Evolutionary conservation across 2,113 vertebrate genomes (phyloP).

Genomic region (Neodon shergylaensis): DNA sequence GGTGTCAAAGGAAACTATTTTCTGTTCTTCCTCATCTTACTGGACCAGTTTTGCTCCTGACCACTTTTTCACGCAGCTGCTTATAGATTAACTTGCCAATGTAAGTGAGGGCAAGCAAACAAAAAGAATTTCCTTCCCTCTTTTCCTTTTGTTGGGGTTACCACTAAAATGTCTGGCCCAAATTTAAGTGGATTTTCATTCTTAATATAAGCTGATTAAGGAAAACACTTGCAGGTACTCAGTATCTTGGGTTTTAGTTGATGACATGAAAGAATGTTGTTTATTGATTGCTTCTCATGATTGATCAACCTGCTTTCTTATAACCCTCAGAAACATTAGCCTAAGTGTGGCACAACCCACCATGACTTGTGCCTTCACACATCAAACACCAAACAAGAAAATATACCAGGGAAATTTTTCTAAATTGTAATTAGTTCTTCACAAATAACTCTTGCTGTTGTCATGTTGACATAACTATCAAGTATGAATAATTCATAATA

Average conservation of each 20-base stretch:
- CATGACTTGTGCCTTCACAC: not conserved
- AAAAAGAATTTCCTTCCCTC: not conserved
- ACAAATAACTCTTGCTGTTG: not conserved
- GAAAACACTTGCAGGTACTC: not conserved
- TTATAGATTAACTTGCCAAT: not conserved
- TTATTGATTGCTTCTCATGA: not conserved
- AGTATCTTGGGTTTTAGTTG: not conserved
- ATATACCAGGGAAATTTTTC: not conserved
- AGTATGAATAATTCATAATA: too few relatives aligned
- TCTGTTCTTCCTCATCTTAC: too few relatives aligned
- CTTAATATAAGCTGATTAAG: not conserved
- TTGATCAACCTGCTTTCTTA: not conserved
- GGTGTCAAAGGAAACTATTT: too few relatives aligned
- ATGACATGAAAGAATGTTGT: not conserved
- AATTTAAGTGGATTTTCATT: not conserved
- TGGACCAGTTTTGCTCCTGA: too few relatives aligned
- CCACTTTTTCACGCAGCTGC: too few relatives aligned
- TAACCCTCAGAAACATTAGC: not conserved
- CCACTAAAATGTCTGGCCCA: not conserved
- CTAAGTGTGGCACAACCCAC: not conserved
- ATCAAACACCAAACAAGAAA: not conserved
- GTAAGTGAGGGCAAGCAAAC: not conserved
- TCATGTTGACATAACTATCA: too few relatives aligned
- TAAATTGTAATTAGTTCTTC: not conserved
- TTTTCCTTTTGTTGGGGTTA: not conserved